Evolutionary conservation across 1,140 invertebrate genomes (phyloP), one percentile per base, ranked within the genome.

Genomic region (Choristoneura fumiferana): DNA sequence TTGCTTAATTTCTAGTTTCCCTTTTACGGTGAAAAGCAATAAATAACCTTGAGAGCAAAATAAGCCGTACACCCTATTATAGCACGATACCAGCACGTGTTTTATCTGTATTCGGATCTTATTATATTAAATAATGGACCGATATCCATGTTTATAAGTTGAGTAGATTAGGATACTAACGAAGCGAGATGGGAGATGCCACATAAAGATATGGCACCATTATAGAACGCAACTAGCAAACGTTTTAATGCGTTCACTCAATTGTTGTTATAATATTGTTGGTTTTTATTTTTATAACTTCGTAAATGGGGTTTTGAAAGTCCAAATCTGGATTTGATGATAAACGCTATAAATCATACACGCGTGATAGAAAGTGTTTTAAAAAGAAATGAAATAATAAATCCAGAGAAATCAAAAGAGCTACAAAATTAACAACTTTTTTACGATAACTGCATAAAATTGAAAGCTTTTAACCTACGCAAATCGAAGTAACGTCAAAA

Each of bases 231-330:
- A 72, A 66, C 63, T 71, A 64, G 67, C 77, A 79, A 84, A 76
- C 71, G 71, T 71, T 84, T 82, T 77, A 81, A 81, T 76, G 76
- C 73, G 70, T 65, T 78, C 73, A 62, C 60, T 56, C 59, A 81
- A 86, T 87, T 72, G 71, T 65, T 81, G 85, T 87, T 82, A 71
- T 58, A 49, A 49, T 49, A 49, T 49, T 49, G 43, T 49, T 13
- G 40, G 15, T 9, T 14, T 22, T 33, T 33, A 62, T 73, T 78
- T 83, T 85, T 84, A 85, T 83, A 72, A 73, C 73, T 63, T 65
- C 58, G 72, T 71, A 77, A 87, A 84, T 84, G 72, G 76, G 61
- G 73, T 80, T 87, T 72, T 82, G 72, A 84, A 83, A 83, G 77
- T 77, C 34, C 2, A 13, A 55, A 22, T 29, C 43, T 29, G 43